Evolutionary conservation across 2,888 invertebrate genomes (phyloP).

Genomic region (Lasioglossum villosulum): DNA sequence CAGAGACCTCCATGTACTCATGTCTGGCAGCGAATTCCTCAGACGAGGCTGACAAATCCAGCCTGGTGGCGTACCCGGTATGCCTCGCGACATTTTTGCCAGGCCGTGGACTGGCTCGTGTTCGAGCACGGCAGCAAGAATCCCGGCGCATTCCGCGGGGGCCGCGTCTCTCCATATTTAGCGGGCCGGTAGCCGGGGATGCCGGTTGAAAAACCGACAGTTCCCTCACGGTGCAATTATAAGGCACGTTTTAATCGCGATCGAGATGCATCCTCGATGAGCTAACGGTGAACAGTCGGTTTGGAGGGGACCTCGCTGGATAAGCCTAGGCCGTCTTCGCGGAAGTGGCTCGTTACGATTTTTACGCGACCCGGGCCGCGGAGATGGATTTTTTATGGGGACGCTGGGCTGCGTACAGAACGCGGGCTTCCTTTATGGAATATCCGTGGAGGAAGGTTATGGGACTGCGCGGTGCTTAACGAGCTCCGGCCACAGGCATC

Average conservation of each 20-base stretch:
- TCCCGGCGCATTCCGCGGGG: constrained; percentile 36
- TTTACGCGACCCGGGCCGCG: constrained; percentile 59
- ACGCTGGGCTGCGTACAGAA: constrained; percentile 14
- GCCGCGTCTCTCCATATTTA: constrained; percentile 36
- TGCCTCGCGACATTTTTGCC: constrained; percentile 38
- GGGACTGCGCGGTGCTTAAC: constrained; percentile 62
- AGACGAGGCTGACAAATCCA: neutral
- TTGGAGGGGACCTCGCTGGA: neutral
- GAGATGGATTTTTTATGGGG: constrained; percentile 44
- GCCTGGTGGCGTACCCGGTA: constrained; percentile 20
- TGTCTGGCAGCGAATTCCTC: neutral
- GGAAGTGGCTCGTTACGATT: constrained; percentile 65
- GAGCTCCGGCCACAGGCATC: constrained; percentile 46
- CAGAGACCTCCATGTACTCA: neutral
- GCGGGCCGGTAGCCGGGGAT: constrained; percentile 9
- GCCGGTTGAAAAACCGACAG: constrained; percentile 18
- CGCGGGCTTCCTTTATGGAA: constrained; percentile 63
- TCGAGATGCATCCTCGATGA: neutral
- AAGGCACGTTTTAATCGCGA: constrained; percentile 33
- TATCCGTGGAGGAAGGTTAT: constrained; percentile 58
- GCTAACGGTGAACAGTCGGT: constrained; percentile 5
- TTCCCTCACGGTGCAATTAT: constrained; percentile 25
- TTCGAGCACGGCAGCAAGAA: constrained; percentile 12
- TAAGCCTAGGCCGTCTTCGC: constrained; percentile 19
- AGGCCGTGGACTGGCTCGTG: neutral